Conservation (phyloP, 2,113 vertebrate species). For the Apodemus sylvaticus region DNA sequence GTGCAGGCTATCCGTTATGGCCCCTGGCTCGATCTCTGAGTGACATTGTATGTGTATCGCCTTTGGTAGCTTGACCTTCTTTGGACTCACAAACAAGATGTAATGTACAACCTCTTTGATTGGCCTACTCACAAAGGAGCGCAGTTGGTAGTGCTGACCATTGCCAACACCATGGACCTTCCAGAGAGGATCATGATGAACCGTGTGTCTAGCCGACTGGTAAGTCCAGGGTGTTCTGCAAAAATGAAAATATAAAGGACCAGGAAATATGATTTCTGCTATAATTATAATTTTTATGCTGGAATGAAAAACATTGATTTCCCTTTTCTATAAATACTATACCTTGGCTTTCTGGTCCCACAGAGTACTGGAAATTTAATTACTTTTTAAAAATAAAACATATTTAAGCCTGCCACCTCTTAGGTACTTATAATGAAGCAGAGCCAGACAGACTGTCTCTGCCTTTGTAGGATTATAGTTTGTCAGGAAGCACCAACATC, state of each 20-base stretch:
- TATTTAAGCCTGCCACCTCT: background rate
- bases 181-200: constrained; percentile 98
- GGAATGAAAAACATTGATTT: constrained; percentile 19
- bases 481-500: background rate
- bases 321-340: background rate
- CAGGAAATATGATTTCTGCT: constrained; percentile 12
- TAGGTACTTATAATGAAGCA: background rate
- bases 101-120: constrained; percentile 98
- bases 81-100: constrained; percentile 97
- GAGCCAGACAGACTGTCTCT: rapidly evolving
- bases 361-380: constrained; percentile 18
- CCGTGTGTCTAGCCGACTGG: constrained; percentile 95
- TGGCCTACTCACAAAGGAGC: constrained; percentile 95
- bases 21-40: background rate
- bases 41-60: background rate
- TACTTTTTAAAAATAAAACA: background rate
- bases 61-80: constrained; percentile 93
- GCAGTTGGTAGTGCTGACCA: constrained; percentile 94
- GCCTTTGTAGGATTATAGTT: background rate
- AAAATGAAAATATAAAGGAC: background rate
- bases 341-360: background rate
- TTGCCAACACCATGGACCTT: constrained; percentile 99
- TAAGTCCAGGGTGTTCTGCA: constrained; percentile 76
- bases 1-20: background rate
- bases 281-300: background rate